phyloP scores from a whole-genome alignment of 2,113 vertebrate genomes.

The Trichechus manatus region DNA sequence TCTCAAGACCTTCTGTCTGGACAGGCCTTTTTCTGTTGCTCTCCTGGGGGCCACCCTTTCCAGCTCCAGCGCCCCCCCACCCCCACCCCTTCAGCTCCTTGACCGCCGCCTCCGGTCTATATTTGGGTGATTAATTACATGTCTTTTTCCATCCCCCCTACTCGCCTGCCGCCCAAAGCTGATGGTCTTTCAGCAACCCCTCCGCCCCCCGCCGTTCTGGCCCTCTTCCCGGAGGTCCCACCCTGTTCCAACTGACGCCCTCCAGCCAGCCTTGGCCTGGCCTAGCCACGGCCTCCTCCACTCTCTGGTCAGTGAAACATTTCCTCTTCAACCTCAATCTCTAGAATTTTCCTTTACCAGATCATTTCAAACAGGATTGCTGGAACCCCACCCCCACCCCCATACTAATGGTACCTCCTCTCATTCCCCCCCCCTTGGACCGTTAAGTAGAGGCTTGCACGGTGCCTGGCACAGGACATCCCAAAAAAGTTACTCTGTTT shows the following conservation, averaged over 20 bases:
- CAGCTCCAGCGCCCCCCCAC: not conserved
- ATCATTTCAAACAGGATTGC: conserved; percentile 25
- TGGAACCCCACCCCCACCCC: not conserved
- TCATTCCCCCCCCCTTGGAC: not conserved
- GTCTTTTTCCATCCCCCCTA: conserved; percentile 20
- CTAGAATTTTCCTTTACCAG: conserved; percentile 59
- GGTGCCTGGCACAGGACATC: not conserved
- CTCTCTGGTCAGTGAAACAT: conserved; percentile 67
- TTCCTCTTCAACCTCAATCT: conserved; percentile 60
- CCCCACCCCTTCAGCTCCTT: not conserved
- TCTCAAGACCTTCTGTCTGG: not conserved
- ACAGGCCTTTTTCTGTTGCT: conserved; percentile 35
- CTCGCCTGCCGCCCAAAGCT: conserved; percentile 25
- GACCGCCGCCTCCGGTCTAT: conserved; percentile 19
- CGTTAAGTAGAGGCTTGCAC: conserved; percentile 41
- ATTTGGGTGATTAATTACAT: conserved; percentile 69
- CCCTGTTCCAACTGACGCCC: conserved; percentile 63
- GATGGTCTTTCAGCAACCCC: conserved; percentile 34
- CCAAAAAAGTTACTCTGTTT: not conserved
- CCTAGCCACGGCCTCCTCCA: not conserved
- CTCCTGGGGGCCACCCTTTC: not conserved
- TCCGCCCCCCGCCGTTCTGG: conserved; percentile 27
- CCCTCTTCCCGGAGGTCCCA: conserved; percentile 69
- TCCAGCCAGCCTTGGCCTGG: conserved; percentile 35
- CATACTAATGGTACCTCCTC: not conserved